phyloP scores from a whole-genome alignment of 1,140 invertebrate genomes.

The Cherax destructor region DNA sequence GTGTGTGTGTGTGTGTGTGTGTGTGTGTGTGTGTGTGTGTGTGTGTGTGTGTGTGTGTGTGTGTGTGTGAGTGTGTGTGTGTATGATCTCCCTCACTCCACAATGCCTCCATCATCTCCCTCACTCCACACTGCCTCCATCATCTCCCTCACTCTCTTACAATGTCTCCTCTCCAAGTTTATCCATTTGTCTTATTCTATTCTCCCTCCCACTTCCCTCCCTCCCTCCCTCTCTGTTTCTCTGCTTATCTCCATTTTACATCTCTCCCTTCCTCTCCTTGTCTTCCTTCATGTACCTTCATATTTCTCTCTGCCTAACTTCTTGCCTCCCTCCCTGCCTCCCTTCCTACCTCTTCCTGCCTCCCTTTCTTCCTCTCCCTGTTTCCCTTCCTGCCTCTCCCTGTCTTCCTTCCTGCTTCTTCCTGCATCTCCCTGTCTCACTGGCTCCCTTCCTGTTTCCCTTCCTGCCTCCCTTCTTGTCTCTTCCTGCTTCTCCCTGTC shows the following conservation, averaged over 20 bases:
- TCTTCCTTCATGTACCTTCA: not conserved
- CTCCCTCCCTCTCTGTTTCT: no score
- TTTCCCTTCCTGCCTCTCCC: not conserved
- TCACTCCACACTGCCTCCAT: no score
- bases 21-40: slow-evolving; percentile 12
- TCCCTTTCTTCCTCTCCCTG: no score
- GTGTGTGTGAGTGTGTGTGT: not conserved
- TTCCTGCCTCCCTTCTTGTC: not conserved
- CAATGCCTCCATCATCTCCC: not conserved
- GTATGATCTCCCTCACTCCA: not conserved
- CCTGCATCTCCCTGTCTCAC: not conserved
- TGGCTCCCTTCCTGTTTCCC: not conserved
- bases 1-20: slow-evolving; percentile 16
- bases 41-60: not conserved
- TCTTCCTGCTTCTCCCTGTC: not conserved
- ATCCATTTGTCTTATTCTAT: not conserved
- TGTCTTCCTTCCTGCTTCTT: not conserved
- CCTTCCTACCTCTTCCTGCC: no score
- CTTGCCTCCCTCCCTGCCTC: not conserved
- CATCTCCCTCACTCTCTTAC: not conserved
- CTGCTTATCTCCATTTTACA: no score
- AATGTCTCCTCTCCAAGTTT: not conserved
- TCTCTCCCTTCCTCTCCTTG: no score
- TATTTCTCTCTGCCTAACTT: not conserved
- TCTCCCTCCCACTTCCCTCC: not conserved